These are phyloP conservation scores for Zoanthus sociatus DNA, from an alignment of 92 coral and sea anemone genomes.

Conservation along the genomic window DNA sequence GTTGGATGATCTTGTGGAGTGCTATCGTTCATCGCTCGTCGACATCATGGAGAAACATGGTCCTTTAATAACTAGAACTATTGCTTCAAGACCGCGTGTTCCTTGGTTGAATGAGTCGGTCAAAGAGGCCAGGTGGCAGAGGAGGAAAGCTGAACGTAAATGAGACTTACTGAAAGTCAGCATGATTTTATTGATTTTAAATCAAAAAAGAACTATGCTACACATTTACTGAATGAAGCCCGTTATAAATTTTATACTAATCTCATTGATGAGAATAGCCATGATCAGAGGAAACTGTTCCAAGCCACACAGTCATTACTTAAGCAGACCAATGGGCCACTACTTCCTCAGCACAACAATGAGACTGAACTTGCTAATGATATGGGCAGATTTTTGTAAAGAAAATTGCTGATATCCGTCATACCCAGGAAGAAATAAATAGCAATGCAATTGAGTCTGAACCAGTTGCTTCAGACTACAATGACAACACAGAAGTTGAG, in stretches of 20 bases:
- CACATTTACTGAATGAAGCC: slow-evolving; percentile 47
- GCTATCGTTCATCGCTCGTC: slow-evolving; percentile 33
- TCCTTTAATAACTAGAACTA: slow-evolving; percentile 51
- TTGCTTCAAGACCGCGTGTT: slow-evolving; percentile 57
- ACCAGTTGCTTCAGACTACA: slow-evolving; percentile 11
- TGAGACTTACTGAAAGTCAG: slow-evolving; percentile 19
- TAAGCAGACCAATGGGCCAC: slow-evolving; percentile 12
- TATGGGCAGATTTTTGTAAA: slow-evolving; percentile 60
- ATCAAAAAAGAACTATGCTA: slow-evolving; percentile 40
- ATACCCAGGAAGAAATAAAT: slow-evolving; percentile 4
- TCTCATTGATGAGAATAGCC: slow-evolving; percentile 57
- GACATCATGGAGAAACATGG: slow-evolving; percentile 53
- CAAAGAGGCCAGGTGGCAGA: slow-evolving; percentile 54
- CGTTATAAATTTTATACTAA: slow-evolving; percentile 53
- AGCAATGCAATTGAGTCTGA: not conserved
- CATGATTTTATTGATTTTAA: slow-evolving; percentile 41
- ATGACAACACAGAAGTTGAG: not conserved
- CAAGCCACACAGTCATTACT: slow-evolving; percentile 46
- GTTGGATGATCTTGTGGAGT: slow-evolving; percentile 14
- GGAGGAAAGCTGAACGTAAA: slow-evolving; percentile 66
- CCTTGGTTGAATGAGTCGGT: slow-evolving; percentile 67
- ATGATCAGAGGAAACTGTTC: slow-evolving; percentile 53
- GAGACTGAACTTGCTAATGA: slow-evolving; percentile 45
- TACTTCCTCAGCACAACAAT: slow-evolving; percentile 56
- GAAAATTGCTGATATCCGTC: slow-evolving; percentile 46